These are phyloP conservation scores for Pocillopora meandrina DNA, from an alignment of 92 coral and sea anemone genomes.

Conservation along the genomic window DNA sequence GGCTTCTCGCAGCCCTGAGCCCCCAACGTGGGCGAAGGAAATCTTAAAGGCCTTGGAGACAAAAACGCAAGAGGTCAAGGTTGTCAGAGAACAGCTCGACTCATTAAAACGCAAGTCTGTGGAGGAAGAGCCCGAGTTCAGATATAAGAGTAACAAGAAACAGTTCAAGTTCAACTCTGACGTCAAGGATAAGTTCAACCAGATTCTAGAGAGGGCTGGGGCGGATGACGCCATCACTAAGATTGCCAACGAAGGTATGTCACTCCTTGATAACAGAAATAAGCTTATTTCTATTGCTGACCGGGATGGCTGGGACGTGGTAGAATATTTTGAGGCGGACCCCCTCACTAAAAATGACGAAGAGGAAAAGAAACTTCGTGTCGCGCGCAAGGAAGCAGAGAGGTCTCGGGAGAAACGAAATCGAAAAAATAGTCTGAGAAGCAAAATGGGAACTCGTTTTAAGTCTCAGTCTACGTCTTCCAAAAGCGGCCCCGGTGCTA, in stretches of 20 bases:
- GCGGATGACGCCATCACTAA: too few relatives aligned
- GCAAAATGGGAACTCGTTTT: slow-evolving; percentile 20
- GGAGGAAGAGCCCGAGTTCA: slow-evolving; percentile 31
- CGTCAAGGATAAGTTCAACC: slow-evolving; percentile 13
- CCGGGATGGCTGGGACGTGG: too few relatives aligned
- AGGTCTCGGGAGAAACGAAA: too few relatives aligned
- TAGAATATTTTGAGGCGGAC: too few relatives aligned
- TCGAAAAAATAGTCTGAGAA: slow-evolving; percentile 5
- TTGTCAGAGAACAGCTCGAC: slow-evolving; percentile 15
- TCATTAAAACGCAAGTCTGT: slow-evolving; percentile 26
- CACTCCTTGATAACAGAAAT: too few relatives aligned
- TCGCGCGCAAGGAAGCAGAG: too few relatives aligned
- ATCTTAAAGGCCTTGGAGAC: slow-evolving; percentile 25
- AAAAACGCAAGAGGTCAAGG: slow-evolving; percentile 27
- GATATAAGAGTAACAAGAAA: slow-evolving; percentile 29
- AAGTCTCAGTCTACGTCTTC: slow-evolving; percentile 17
- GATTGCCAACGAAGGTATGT: too few relatives aligned
- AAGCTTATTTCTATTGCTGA: too few relatives aligned
- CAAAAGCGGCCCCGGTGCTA: slow-evolving; percentile 23
- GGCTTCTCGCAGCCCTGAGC: slow-evolving; percentile 18
- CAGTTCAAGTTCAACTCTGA: slow-evolving; percentile 31
- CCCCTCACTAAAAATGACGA: too few relatives aligned
- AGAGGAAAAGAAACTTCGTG: too few relatives aligned
- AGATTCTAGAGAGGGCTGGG: slow-evolving; percentile 12
- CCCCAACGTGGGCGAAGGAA: slow-evolving; percentile 26